phyloP scores from a whole-genome alignment of 92 coral and sea anemone species.

The Phenganax marumi region DNA sequence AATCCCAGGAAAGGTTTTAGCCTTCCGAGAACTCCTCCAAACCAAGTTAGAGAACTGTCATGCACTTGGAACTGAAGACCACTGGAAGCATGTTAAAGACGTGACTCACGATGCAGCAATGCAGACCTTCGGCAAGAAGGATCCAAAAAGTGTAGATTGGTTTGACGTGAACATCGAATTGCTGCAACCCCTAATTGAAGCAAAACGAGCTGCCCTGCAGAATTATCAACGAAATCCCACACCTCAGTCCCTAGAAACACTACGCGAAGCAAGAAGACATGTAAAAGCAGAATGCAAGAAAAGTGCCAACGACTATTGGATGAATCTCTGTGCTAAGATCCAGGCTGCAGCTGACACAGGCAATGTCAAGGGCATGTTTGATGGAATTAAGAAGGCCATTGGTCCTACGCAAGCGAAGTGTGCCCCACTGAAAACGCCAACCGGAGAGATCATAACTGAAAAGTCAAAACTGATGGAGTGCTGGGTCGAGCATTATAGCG shows the following conservation, averaged over 20 bases:
- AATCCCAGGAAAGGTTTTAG: too few relatives aligned
- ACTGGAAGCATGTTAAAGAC: too few relatives aligned
- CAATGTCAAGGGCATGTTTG: constrained; percentile 38
- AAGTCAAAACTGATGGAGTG: constrained; percentile 18
- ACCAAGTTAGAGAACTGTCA: too few relatives aligned
- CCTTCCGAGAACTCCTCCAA: too few relatives aligned
- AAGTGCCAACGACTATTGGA: constrained; percentile 28
- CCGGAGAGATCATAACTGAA: constrained; percentile 16
- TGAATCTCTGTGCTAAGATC: not conserved
- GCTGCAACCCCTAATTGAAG: constrained; percentile 44
- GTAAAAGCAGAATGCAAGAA: constrained; percentile 30
- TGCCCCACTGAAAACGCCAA: constrained; percentile 31
- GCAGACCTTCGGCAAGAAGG: constrained; percentile 47
- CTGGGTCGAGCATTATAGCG: constrained; percentile 18
- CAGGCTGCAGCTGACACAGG: not conserved
- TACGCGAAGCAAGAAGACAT: constrained; percentile 39
- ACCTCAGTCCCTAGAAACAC: constrained; percentile 42
- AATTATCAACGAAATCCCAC: constrained; percentile 44
- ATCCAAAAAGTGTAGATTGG: constrained; percentile 45
- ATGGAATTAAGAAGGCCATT: constrained; percentile 46
- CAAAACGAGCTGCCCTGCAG: constrained; percentile 39
- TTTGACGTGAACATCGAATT: constrained; percentile 41
- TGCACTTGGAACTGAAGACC: too few relatives aligned
- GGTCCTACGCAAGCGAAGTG: constrained; percentile 45
- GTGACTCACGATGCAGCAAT: constrained; percentile 41